Conservation (phyloP, 1,140 invertebrate species). For the Matsumurasca onukii region DNA sequence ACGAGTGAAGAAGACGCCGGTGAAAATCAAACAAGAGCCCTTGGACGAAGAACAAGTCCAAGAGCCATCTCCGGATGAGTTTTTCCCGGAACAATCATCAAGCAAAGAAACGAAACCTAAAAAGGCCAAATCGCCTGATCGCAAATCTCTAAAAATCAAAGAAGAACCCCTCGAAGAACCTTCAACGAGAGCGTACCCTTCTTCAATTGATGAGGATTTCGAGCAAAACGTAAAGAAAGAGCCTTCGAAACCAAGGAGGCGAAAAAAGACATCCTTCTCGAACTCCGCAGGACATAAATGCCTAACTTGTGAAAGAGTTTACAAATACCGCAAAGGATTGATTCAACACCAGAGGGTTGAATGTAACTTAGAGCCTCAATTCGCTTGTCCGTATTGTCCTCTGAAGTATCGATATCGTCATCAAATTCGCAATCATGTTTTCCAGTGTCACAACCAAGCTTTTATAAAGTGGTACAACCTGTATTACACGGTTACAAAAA, state of each 20-base stretch:
- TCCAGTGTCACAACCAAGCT: background rate
- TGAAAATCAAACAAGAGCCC: slow-evolving; percentile 15
- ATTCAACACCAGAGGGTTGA: slow-evolving; percentile 52
- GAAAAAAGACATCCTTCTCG: background rate
- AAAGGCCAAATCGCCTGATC: background rate
- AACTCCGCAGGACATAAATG: background rate
- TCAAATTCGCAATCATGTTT: slow-evolving; percentile 10
- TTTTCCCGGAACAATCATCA: background rate
- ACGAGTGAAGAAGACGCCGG: background rate
- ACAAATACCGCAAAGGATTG: slow-evolving; percentile 20
- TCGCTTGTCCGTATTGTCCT: slow-evolving; percentile 49
- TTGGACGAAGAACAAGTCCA: background rate
- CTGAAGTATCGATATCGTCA: slow-evolving; percentile 11
- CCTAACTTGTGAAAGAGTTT: background rate
- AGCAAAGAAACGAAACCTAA: background rate
- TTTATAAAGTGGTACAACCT: background rate
- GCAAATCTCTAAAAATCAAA: background rate
- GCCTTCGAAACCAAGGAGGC: background rate
- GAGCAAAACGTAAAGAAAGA: background rate
- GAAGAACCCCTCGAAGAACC: background rate
- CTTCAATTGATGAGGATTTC: background rate
- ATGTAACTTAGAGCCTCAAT: slow-evolving; percentile 54
- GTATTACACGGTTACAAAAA: background rate
- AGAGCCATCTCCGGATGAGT: too few species aligned
- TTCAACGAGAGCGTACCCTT: background rate